Base-by-base conservation (phyloP, 2,113 vertebrate species). In the Dicerorhinus sumatrensis region DNA sequence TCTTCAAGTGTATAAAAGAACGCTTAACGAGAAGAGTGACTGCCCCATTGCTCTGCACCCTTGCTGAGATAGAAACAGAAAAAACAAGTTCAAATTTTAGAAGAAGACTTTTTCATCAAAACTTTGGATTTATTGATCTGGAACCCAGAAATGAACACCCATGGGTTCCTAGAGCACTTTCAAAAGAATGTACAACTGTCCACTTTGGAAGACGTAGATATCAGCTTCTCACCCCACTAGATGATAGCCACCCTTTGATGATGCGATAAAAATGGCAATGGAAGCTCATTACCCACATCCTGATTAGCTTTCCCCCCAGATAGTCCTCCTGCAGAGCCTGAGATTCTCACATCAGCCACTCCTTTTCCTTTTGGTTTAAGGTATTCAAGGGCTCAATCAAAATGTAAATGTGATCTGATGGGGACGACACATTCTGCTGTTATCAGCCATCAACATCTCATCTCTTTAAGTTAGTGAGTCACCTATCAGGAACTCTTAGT, bases 71-170 rank as follows among this genome's bases (percentile, higher is more conserved):
- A 82, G 51, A 92, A 92, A 95, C 58, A 76, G 56, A 89, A 48
- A 42, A 87, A 82, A 3, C 0, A 6, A 92, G 69, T 89, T 87
- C 51, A 80, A 12, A 69, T 17, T 75, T 60, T 51, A 46, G 75
- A 89, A 72, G 81, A 63, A 54, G 39, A 8, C 31, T 51, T 83
- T 70, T 48, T 27, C 36, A 82, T 73, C 76, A 65, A 65, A 70
- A 27, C 69, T 91, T 91, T 95, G 63, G n/a, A 56, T 88, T 21
- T 76, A 60, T 20, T 67, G 54, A 48, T 73, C 67, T 85, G 92
- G 20, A 69, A 76, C 54, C 75, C 31, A 54, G 33, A 83, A 60
- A 73, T 63, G 60, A 80, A 51, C 31, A 17, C 39, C 42, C 31
- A 11, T 8, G 46, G 42, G 56, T 56, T 77, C 29, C 60, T 1